Evolutionary conservation across 2,888 invertebrate species (phyloP).

Genomic region (Drosophila rubida): DNA sequence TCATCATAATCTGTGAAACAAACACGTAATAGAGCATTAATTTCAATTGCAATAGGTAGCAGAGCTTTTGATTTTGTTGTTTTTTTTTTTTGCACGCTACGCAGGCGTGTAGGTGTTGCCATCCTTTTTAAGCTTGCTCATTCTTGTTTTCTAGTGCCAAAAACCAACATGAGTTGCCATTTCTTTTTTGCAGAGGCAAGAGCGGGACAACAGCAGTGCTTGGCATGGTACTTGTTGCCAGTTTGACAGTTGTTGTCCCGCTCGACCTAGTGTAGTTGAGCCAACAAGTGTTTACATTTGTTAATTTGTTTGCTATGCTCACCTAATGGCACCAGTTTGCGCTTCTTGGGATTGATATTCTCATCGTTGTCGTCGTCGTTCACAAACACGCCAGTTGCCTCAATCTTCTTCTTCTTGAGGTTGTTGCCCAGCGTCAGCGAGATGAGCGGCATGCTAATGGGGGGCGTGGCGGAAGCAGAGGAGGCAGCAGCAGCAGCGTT

Average conservation of each 20-base stretch:
- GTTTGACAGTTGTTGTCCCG: not conserved
- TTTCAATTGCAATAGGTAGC: not conserved
- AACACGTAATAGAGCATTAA: constrained; percentile 6
- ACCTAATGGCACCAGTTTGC: constrained; percentile 92
- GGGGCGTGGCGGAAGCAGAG: constrained; percentile 76
- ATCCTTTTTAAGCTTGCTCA: no score
- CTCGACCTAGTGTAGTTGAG: not conserved
- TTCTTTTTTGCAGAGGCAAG: no score
- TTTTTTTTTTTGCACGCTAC: not conserved
- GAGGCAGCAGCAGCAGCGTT: constrained; percentile 8
- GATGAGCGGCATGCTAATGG: constrained; percentile 83
- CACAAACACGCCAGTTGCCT: constrained; percentile 93
- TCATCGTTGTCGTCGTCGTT: constrained; percentile 91
- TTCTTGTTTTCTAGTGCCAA: no score
- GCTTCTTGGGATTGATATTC: constrained; percentile 87
- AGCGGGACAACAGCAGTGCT: not conserved
- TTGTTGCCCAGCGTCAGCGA: constrained; percentile 85
- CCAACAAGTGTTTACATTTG: not conserved
- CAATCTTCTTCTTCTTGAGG: constrained; percentile 88
- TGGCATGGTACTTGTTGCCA: not conserved
- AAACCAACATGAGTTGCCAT: no score
- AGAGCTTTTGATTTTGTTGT: not conserved
- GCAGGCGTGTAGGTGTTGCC: not conserved
- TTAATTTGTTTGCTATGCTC: constrained; percentile 38
- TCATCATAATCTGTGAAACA: constrained; percentile 82